Conservation (phyloP, 1,140 invertebrate genomes). For the Centruroides vittatus region DNA sequence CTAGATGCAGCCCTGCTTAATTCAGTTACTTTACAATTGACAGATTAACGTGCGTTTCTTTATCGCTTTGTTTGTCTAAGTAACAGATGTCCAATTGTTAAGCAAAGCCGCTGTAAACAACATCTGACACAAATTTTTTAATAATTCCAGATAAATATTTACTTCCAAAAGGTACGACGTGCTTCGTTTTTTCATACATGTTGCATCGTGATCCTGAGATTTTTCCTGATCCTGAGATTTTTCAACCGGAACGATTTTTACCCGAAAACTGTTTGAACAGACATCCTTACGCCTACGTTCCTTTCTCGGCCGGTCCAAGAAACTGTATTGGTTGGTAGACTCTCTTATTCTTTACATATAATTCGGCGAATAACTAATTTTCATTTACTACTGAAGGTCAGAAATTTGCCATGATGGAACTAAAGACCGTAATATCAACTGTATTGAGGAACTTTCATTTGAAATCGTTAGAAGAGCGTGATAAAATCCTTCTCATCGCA, state of each 20-base stretch:
- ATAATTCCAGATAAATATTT: background rate
- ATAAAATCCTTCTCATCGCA: slow-evolving; percentile 24
- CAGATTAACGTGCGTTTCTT: too few relatives aligned
- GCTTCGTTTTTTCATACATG: background rate
- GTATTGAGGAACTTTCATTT: slow-evolving; percentile 30
- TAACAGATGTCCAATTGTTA: too few relatives aligned
- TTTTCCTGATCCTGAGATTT: slow-evolving; percentile 8
- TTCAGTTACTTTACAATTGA: too few relatives aligned
- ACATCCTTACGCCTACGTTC: too few relatives aligned
- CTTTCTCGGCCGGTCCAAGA: too few relatives aligned
- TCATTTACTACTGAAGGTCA: slow-evolving; percentile 20
- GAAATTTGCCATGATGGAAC: slow-evolving; percentile 33
- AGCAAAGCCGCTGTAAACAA: too few relatives aligned
- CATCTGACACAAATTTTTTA: background rate
- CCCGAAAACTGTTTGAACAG: too few relatives aligned
- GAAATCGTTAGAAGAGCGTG: slow-evolving; percentile 18
- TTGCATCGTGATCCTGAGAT: slow-evolving; percentile 1
- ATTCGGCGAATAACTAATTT: too few relatives aligned
- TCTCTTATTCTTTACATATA: too few relatives aligned
- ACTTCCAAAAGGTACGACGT: background rate
- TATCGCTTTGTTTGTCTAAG: too few relatives aligned
- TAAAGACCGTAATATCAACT: slow-evolving; percentile 29
- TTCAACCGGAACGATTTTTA: slow-evolving; percentile 4
- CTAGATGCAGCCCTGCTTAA: too few relatives aligned
- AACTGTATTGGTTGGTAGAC: too few relatives aligned